phyloP scores from a whole-genome alignment of 2,797 vertebrate genomes.

The Streptopelia turtur region DNA sequence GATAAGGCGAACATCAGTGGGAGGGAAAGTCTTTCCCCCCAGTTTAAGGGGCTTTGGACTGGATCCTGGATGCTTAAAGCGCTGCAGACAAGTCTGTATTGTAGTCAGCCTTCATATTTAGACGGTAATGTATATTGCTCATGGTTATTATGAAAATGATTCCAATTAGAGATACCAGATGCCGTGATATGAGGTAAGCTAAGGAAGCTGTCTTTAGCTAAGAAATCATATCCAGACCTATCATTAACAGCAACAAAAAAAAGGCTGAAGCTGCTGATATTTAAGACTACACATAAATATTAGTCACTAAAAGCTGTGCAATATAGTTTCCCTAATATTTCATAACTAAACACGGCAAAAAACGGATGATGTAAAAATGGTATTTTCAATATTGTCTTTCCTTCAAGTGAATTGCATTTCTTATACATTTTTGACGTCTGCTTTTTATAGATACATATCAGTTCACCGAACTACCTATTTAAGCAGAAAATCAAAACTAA shows the following conservation, averaged over 20 bases:
- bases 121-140: constrained; percentile 65
- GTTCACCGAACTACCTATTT: not conserved
- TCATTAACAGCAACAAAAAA: constrained; percentile 31
- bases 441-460: not conserved
- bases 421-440: not conserved
- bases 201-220: constrained; percentile 50
- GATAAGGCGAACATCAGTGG: not conserved
- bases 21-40: not conserved
- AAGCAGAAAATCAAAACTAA: not conserved
- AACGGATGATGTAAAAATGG: not conserved
- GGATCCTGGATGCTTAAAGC: constrained; percentile 38
- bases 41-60: constrained; percentile 52
- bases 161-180: constrained; percentile 71
- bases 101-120: constrained; percentile 60
- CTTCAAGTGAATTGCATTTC: not conserved
- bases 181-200: constrained; percentile 60
- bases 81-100: constrained; percentile 49
- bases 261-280: constrained; percentile 44
- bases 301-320: not conserved
- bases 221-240: constrained; percentile 38
- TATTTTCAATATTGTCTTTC: not conserved
- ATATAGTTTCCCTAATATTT: not conserved
- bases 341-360: not conserved
- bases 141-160: constrained; percentile 72
- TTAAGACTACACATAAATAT: constrained; percentile 11